phyloP scores from a whole-genome alignment of 1,140 invertebrate species.

The Bombyx mori region ASM3026992v2 NC_085124.1:11724001-11724500 shows the following conservation, averaged over 20 bases:
- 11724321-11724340: constrained; percentile 90
- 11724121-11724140: neutral
- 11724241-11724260: constrained; percentile 78
- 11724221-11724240: constrained; percentile 72
- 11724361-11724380: constrained; percentile 87
- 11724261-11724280: constrained; percentile 88
- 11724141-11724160: neutral
- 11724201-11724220: constrained; percentile 84
- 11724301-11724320: constrained; percentile 89
- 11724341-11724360: constrained; percentile 81
- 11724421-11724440: constrained; percentile 70
- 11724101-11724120: neutral
- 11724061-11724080: constrained; percentile 15
- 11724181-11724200: constrained; percentile 86
- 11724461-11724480: too few relatives aligned
- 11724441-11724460: too few relatives aligned
- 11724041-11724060: constrained; percentile 11
- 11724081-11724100: constrained; percentile 14
- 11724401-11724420: constrained; percentile 86
- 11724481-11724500: too few relatives aligned
- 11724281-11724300: constrained; percentile 82
- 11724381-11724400: constrained; percentile 94
- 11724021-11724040: neutral
- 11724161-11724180: constrained; percentile 72
- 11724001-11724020: neutral